These are phyloP conservation scores for Leptinotarsa defecta DNA, from an alignment of 1,140 invertebrate species.

Conservation along the genomic window DNA sequence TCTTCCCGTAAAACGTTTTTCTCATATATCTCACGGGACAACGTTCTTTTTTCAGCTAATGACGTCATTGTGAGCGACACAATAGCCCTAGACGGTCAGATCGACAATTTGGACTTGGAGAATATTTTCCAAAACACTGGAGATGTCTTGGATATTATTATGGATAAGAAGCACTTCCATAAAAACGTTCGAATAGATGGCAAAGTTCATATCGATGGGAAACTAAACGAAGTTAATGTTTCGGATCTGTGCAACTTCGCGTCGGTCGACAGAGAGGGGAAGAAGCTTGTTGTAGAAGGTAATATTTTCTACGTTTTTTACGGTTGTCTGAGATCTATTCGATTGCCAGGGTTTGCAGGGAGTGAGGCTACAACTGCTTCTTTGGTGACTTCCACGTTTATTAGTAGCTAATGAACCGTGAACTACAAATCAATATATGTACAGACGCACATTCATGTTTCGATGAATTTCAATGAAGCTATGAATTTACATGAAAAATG, in stretches of 20 bases:
- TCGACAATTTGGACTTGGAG: slow-evolving; percentile 49
- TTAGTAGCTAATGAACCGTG: too few species aligned
- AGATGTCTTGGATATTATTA: slow-evolving; percentile 16
- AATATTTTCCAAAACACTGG: slow-evolving; percentile 39
- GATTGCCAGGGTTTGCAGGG: neutral
- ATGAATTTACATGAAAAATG: too few species aligned
- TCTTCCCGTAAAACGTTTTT: slow-evolving; percentile 1
- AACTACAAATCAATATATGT: too few species aligned
- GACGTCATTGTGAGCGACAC: slow-evolving; percentile 14
- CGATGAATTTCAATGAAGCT: too few species aligned
- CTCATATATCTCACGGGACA: neutral
- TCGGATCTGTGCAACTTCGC: slow-evolving; percentile 38
- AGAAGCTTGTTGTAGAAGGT: slow-evolving; percentile 38
- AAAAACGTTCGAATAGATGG: slow-evolving; percentile 42
- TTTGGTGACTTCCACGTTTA: too few species aligned
- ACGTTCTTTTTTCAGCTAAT: slow-evolving; percentile 25
- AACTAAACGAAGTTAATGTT: slow-evolving; percentile 42
- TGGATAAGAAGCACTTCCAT: slow-evolving; percentile 42
- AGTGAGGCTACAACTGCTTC: too few species aligned
- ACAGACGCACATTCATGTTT: too few species aligned
- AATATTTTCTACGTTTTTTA: slow-evolving; percentile 19
- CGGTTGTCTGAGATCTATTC: slow-evolving; percentile 12
- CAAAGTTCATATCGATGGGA: slow-evolving; percentile 33
- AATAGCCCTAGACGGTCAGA: slow-evolving; percentile 43
- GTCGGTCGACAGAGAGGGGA: slow-evolving; percentile 24